Evolutionary conservation across 2,797 vertebrate genomes (phyloP).

Genomic region (Anguilla anguilla): DNA sequence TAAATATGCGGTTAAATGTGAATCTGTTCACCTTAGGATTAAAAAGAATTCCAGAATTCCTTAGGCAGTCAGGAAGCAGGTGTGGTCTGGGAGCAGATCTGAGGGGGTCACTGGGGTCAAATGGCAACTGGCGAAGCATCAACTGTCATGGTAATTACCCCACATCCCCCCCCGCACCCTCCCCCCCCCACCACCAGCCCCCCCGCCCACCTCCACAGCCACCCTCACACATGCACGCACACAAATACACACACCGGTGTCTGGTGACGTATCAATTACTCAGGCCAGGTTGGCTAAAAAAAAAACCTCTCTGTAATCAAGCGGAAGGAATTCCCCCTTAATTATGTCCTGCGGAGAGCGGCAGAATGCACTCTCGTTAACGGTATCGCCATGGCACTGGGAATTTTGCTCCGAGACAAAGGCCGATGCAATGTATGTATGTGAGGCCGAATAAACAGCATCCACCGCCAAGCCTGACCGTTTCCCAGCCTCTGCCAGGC

Average conservation of each 20-base stretch:
- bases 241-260: background rate
- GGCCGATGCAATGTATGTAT: background rate
- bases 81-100: background rate
- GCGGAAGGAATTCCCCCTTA: slow-evolving; percentile 8
- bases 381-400: background rate
- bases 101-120: background rate
- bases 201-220: slow-evolving; percentile 7
- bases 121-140: background rate
- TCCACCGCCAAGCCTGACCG: background rate
- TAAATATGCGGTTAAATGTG: background rate
- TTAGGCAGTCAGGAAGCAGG: slow-evolving; percentile 10
- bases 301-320: slow-evolving; percentile 12
- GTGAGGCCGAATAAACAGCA: background rate
- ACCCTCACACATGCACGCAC: background rate
- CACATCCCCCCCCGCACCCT: background rate
- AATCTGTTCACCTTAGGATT: background rate
- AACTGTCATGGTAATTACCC: background rate
- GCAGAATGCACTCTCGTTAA: slow-evolving; percentile 14
- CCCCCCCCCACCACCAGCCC: background rate
- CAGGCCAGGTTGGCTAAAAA: slow-evolving; percentile 30
- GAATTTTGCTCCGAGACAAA: slow-evolving; percentile 14
- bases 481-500: background rate
- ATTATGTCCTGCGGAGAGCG: slow-evolving; percentile 4
- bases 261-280: slow-evolving; percentile 28
- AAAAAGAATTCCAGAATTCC: background rate